Base-by-base conservation (phyloP, 2,888 invertebrate genomes). In the Nemapogon koenigi region DNA sequence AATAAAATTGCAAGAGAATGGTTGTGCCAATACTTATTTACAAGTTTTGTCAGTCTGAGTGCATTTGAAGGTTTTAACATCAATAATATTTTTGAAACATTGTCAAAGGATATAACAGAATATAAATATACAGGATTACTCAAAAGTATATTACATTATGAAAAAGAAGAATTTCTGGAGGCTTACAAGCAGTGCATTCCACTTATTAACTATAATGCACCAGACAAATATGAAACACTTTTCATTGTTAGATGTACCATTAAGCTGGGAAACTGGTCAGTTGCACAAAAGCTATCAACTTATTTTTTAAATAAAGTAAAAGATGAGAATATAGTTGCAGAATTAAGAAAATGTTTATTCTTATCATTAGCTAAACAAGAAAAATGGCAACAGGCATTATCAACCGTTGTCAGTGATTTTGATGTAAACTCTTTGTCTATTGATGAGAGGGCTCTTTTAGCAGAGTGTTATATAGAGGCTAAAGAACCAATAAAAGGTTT, bases 101-200 rank as follows among this genome's bases (percentile, higher is more conserved):
- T 90, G 3, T 60, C 83, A 37, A 56, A 71, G 36, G 58, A 85
- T 4, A 82, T 88, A 49, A 58, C 79, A 44, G 76, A 81, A 43
- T 87, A 87, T 0, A 80, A 82, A 48, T 76, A 84, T 52, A 87
- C 82, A 2, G 59, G 81, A 18, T 67, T 89, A 29, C 80, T 88
- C 2, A 81, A 82, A 62, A 83, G 84, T 22, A 81, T 87, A 42
- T 55, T 82, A 38, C 57, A 67, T 13, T 83, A 70, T 57, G 62
- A 80, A 13, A 64, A 75, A 32, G 63, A 79, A 15, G 67, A 83
- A 40, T 82, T 81, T 47, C 52, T 83, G 14, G 79, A 83, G 43
- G 83, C 88, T 18, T 78, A 73, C 43, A 75, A 70, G 49, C 56
- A 58, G 46, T 73, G 68, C 65, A 61, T 73, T n/a, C 70, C 70